Conservation (phyloP, 2,113 vertebrate genomes). For the Meriones unguiculatus region DNA sequence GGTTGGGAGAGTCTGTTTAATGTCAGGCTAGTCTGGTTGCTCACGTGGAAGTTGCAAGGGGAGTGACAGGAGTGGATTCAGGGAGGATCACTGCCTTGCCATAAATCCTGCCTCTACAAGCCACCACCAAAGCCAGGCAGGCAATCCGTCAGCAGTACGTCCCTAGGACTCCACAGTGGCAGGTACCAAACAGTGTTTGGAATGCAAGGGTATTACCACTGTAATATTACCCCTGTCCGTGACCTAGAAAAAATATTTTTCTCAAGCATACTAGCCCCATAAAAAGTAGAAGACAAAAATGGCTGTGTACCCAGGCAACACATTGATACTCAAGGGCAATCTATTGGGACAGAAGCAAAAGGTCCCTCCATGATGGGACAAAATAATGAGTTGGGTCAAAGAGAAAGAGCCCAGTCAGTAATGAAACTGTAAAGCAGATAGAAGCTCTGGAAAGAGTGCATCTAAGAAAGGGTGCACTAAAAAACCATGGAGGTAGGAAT, state of each 20-base stretch:
- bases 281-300: conserved; percentile 18
- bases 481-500: background rate
- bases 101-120: background rate
- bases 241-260: background rate
- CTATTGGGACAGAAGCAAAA: background rate
- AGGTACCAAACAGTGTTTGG: background rate
- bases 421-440: background rate
- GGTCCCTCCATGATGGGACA: background rate
- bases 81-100: background rate
- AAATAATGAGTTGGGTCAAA: background rate
- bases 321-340: conserved; percentile 1
- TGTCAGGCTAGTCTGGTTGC: background rate
- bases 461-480: rapidly evolving
- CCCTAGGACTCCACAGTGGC: background rate
- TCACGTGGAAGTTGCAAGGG: background rate
- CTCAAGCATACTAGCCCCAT: background rate
- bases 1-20: background rate
- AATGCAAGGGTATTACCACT: background rate
- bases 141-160: background rate
- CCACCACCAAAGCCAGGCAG: background rate
- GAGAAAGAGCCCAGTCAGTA: background rate
- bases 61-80: background rate
- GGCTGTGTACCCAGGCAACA: conserved; percentile 17
- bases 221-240: background rate
- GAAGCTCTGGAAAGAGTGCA: background rate